These are phyloP conservation scores for Pseudomyrmex gracilis DNA, from an alignment of 1,140 invertebrate species.

Conservation along the genomic window DNA sequence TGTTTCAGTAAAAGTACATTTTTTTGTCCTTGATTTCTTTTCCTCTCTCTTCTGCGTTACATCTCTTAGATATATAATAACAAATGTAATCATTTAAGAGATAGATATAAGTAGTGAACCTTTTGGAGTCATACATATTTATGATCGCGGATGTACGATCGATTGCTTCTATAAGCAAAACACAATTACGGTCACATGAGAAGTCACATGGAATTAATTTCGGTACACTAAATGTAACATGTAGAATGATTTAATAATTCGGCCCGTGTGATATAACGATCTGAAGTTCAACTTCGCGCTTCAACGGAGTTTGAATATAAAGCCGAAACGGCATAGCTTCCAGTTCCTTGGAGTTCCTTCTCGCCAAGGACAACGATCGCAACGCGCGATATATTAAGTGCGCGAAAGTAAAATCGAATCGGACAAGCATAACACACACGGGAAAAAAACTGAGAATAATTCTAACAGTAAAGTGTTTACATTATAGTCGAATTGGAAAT, in stretches of 20 bases:
- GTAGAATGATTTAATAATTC: background rate
- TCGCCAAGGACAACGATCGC: slow-evolving; percentile 20
- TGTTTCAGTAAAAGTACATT: too few relatives aligned
- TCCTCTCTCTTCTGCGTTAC: background rate
- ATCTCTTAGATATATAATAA: background rate
- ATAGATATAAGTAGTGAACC: background rate
- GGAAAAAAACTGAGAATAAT: slow-evolving; percentile 12
- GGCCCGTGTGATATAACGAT: background rate
- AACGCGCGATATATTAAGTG: background rate
- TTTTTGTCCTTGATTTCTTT: background rate
- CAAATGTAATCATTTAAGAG: slow-evolving; percentile 40
- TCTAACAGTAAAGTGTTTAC: slow-evolving; percentile 1
- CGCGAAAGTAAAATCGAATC: background rate
- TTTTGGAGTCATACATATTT: background rate
- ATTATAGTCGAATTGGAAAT: slow-evolving; percentile 9
- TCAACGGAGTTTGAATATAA: slow-evolving; percentile 1
- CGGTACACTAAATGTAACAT: background rate
- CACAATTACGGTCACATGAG: background rate
- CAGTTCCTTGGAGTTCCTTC: background rate
- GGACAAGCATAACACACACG: background rate
- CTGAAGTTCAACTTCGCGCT: slow-evolving; percentile 8
- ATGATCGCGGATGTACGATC: background rate
- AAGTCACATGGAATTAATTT: slow-evolving; percentile 7
- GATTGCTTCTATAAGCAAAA: background rate
- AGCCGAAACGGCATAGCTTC: background rate